Conservation (phyloP, 2,888 invertebrate species). For the Dynastes maya region DNA sequence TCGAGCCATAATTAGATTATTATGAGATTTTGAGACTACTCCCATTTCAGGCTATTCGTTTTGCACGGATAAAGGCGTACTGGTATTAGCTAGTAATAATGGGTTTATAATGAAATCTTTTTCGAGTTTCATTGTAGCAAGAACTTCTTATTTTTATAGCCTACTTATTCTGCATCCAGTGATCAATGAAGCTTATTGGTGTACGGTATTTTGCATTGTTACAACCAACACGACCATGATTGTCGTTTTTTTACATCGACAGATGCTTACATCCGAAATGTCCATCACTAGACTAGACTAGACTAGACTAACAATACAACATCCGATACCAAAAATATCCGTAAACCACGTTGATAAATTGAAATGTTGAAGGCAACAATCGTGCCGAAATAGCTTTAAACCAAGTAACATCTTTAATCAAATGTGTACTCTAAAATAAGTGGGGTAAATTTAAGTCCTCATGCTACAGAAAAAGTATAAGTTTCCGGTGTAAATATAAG, state of each 20-base stretch:
- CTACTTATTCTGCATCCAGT: constrained; percentile 2
- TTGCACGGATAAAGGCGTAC: not conserved
- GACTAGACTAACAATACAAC: too few species aligned
- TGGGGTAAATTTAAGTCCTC: too few species aligned
- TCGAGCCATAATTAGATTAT: constrained; percentile 11
- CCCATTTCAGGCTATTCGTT: not conserved
- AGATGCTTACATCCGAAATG: constrained; percentile 1
- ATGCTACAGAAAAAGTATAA: too few species aligned
- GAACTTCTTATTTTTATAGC: constrained; percentile 21
- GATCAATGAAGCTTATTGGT: constrained; percentile 25
- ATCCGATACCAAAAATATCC: too few species aligned
- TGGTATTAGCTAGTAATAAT: constrained; percentile 24
- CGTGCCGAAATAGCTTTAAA: too few species aligned
- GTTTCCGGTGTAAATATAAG: too few species aligned
- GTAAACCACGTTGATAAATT: too few species aligned
- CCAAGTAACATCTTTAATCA: too few species aligned
- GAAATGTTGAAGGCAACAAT: too few species aligned
- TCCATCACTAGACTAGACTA: not conserved
- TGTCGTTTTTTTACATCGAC: not conserved
- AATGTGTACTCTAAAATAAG: too few species aligned
- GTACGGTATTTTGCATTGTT: not conserved
- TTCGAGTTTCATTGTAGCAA: not conserved
- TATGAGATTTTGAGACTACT: constrained; percentile 5
- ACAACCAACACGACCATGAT: constrained; percentile 17
- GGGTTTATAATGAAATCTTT: constrained; percentile 29